A percentile compares a stretch with the other conserved stretches of the same genome.
Evolutionary conservation across 2,113 vertebrate species (phyloP).

Genomic region (Oostethus manadensis): DNA sequence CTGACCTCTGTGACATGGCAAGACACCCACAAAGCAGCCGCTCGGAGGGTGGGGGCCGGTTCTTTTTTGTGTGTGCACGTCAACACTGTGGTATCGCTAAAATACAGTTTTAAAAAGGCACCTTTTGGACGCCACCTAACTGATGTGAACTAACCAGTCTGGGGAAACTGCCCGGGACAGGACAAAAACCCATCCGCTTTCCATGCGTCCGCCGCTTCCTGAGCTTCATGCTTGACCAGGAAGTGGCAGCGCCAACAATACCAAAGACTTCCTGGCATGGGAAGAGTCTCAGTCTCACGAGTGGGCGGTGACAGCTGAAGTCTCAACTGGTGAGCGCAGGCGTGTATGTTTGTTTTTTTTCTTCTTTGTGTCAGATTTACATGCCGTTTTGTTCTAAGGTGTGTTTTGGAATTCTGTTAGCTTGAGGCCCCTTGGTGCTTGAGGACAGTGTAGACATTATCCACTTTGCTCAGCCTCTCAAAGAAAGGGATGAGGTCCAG

Average conservation of each 20-base stretch:
- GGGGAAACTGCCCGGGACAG: no score
- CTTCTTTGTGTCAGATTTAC: constrained; percentile 1
- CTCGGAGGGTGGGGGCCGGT: not conserved
- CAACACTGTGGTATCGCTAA: not conserved
- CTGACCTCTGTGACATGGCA: not conserved
- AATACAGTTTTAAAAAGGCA: constrained; percentile 1
- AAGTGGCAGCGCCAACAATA: constrained; percentile 19
- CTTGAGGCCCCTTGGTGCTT: constrained; percentile 86
- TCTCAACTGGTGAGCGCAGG: constrained; percentile 16
- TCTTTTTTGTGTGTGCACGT: not conserved
- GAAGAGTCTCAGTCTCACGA: constrained; percentile 25
- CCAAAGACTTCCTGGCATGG: constrained; percentile 9
- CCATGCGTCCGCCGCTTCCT: not conserved
- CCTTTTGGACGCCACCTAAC: not conserved
- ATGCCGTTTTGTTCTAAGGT: constrained; percentile 18
- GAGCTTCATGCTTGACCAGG: constrained; percentile 27
- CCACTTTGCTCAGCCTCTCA: constrained; percentile 93
- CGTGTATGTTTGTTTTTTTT: constrained; percentile 9
- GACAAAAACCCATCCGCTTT: not conserved
- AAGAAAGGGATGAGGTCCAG: constrained; percentile 96
- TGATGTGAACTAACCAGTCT: not conserved
- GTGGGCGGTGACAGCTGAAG: constrained; percentile 29
- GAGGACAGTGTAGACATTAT: constrained; percentile 90
- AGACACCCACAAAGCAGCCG: not conserved
- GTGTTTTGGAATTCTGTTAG: constrained; percentile 65